Conservation (phyloP, 2,113 vertebrate genomes). For the Epinephelus fuscoguttatus region DNA sequence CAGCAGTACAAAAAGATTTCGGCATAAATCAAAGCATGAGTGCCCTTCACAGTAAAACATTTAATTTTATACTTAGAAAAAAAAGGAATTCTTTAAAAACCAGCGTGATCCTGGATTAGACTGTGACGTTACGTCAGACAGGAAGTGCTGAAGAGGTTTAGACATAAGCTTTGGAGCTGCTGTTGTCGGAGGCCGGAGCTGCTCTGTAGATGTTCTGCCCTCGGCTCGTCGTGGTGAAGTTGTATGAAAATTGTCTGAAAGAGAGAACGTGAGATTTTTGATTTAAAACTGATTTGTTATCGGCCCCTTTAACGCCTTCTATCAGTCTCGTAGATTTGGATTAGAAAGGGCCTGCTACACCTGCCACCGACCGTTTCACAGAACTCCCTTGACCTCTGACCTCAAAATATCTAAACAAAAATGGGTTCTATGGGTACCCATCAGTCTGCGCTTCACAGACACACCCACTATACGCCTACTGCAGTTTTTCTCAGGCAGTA, state of each 20-base stretch:
- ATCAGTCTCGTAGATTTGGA: too few species aligned
- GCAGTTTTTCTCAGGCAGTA: too few species aligned
- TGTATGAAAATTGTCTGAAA: slow-evolving; percentile 72
- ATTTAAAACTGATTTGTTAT: not conserved
- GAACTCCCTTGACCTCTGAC: too few species aligned
- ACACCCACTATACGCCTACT: too few species aligned
- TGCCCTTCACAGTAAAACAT: not conserved
- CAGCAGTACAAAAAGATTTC: not conserved
- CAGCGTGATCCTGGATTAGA: not conserved
- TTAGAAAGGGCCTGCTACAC: too few species aligned
- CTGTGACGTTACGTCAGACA: not conserved
- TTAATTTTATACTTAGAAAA: too few species aligned
- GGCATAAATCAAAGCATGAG: not conserved
- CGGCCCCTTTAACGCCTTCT: too few species aligned
- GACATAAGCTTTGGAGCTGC: slow-evolving; percentile 78
- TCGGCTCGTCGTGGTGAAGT: slow-evolving; percentile 39
- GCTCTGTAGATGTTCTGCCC: slow-evolving; percentile 77
- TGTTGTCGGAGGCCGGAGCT: slow-evolving; percentile 46
- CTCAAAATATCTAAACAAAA: too few species aligned
- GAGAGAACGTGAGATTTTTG: not conserved
- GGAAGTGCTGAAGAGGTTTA: slow-evolving; percentile 24
- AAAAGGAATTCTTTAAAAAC: not conserved
- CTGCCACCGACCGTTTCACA: too few species aligned
- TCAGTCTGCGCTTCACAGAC: too few species aligned
- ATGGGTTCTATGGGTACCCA: too few species aligned